Conservation (phyloP, 2,888 invertebrate genomes). For the Yponomeuta sedellus region DNA sequence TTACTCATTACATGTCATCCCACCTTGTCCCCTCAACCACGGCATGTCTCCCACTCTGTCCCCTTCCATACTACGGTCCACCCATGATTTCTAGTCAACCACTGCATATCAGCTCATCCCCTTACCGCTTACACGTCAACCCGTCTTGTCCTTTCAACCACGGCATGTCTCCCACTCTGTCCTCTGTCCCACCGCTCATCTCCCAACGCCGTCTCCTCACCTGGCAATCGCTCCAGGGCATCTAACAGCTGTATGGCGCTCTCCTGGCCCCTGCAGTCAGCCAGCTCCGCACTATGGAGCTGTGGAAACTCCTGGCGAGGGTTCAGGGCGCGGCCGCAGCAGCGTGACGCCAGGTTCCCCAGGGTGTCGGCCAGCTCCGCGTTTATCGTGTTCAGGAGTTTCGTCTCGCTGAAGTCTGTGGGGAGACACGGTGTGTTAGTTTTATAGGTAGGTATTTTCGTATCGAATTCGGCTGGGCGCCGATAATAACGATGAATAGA, state of each 20-base stretch:
- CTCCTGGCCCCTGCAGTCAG: slow-evolving; percentile 49
- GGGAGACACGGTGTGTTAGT: slow-evolving; percentile 26
- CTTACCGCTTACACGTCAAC: too few relatives aligned
- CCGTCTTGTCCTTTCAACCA: too few relatives aligned
- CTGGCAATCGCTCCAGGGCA: slow-evolving; percentile 73
- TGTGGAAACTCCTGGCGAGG: slow-evolving; percentile 84
- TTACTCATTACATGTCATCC: too few relatives aligned
- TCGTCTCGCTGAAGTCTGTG: slow-evolving; percentile 88
- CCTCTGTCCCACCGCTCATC: too few relatives aligned
- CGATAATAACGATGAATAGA: too few relatives aligned
- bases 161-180: too few relatives aligned
- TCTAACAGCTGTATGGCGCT: slow-evolving; percentile 73
- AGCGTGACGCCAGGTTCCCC: slow-evolving; percentile 92
- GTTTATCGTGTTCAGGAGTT: slow-evolving; percentile 86
- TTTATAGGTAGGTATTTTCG: not conserved
- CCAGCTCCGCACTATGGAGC: slow-evolving; percentile 55
- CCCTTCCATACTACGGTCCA: too few relatives aligned
- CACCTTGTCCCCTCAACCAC: too few relatives aligned
- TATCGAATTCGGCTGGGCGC: too few relatives aligned
- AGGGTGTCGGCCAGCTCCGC: slow-evolving; percentile 93
- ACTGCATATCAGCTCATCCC: too few relatives aligned
- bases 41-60: too few relatives aligned
- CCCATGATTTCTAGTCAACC: too few relatives aligned
- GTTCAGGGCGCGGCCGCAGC: slow-evolving; percentile 86
- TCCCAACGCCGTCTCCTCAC: slow-evolving; percentile 39